Conservation (phyloP, 2,797 vertebrate genomes). For the Megalops cyprinoides region DNA sequence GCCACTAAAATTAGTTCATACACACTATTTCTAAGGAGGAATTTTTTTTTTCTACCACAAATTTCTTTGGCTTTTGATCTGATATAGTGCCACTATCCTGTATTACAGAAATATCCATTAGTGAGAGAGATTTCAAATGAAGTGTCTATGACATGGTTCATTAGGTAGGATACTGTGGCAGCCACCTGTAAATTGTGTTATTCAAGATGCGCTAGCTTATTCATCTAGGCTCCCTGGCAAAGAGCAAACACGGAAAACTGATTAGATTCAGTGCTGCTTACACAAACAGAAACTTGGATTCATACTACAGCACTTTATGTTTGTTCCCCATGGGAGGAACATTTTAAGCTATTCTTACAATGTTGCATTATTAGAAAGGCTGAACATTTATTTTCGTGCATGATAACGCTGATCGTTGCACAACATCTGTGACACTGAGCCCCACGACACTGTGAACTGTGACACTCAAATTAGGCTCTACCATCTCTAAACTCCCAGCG, state of each 20-base stretch:
- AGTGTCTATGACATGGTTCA: conserved; percentile 51
- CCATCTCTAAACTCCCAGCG: neutral
- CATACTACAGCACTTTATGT: too few relatives aligned
- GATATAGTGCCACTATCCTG: neutral
- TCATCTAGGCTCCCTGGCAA: neutral
- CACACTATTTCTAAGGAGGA: too few relatives aligned
- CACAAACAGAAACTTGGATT: neutral
- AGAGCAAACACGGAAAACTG: neutral
- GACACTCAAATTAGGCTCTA: neutral
- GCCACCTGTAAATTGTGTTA: conserved; percentile 28
- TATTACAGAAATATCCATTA: neutral
- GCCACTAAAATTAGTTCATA: too few relatives aligned
- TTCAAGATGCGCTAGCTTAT: neutral
- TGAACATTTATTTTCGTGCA: neutral
- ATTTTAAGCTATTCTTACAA: neutral
- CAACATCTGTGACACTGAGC: neutral
- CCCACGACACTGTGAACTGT: too few relatives aligned
- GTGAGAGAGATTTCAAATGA: neutral
- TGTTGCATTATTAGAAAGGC: neutral
- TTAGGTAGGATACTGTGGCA: conserved; percentile 54
- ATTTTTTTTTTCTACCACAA: too few relatives aligned
- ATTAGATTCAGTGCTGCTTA: neutral
- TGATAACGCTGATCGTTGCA: neutral
- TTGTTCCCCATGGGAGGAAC: neutral
- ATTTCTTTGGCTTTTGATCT: too few relatives aligned